phyloP scores from a whole-genome alignment of 2,888 invertebrate genomes.

The Sipha maydis region DNA sequence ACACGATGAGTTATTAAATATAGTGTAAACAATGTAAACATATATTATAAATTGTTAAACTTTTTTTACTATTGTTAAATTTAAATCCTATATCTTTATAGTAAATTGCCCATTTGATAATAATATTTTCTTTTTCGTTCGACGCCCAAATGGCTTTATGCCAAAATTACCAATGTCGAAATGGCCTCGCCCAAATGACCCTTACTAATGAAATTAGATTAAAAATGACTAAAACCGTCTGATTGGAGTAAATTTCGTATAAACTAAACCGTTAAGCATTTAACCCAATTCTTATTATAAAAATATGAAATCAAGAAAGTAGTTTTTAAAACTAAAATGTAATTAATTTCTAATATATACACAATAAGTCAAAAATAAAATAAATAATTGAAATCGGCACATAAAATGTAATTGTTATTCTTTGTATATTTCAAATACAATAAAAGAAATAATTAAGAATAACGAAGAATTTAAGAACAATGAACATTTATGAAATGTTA shows the following conservation, averaged over 20 bases:
- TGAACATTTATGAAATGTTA: neutral
- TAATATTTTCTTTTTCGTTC: slow-evolving; percentile 41
- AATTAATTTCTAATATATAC: neutral
- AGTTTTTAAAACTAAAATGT: neutral
- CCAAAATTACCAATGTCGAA: slow-evolving; percentile 54
- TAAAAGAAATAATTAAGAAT: neutral
- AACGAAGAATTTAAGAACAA: neutral
- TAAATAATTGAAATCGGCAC: neutral
- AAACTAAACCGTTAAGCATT: slow-evolving; percentile 15
- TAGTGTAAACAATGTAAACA: neutral
- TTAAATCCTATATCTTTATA: slow-evolving; percentile 24
- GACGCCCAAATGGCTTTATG: slow-evolving; percentile 28
- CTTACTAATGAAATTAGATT: slow-evolving; percentile 52
- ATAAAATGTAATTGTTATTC: neutral
- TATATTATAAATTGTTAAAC: neutral
- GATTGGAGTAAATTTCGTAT: slow-evolving; percentile 36
- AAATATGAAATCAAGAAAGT: neutral
- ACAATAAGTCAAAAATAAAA: neutral
- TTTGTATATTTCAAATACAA: neutral
- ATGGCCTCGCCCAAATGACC: slow-evolving; percentile 50
- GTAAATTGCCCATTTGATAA: slow-evolving; percentile 47
- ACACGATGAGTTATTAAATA: neutral
- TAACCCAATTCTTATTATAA: neutral
- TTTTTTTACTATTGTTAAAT: slow-evolving; percentile 22
- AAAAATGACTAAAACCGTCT: slow-evolving; percentile 48